Evolutionary conservation across 1,140 invertebrate genomes (phyloP).

Genomic region (Diabrotica undecimpunctata): DNA sequence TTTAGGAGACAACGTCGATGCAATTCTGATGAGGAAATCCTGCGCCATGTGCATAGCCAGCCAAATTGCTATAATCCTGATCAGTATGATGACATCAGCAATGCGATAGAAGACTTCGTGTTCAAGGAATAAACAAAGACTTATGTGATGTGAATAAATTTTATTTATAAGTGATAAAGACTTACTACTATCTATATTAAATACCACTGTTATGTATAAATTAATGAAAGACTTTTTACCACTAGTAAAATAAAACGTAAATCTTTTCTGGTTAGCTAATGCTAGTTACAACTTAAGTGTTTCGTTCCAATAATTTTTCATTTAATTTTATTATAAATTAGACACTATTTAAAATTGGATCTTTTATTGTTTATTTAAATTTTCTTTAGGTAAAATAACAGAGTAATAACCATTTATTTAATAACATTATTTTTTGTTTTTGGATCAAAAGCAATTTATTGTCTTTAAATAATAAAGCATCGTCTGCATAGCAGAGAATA

Average conservation of each 20-base stretch:
- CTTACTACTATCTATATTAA: not conserved
- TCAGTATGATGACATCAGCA: constrained; percentile 22
- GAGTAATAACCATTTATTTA: no score
- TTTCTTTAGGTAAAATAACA: no score
- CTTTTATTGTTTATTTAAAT: no score
- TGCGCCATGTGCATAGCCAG: constrained; percentile 44
- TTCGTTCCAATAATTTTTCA: no score
- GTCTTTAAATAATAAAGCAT: no score
- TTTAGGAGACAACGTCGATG: constrained; percentile 46
- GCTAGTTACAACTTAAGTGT: no score
- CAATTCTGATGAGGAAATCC: constrained; percentile 45
- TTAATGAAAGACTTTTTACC: not conserved
- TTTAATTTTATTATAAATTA: no score
- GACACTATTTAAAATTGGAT: no score
- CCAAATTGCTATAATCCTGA: constrained; percentile 41
- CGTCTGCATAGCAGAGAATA: no score
- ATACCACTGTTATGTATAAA: not conserved
- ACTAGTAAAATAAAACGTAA: not conserved
- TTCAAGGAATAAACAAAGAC: not conserved
- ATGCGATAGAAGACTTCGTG: constrained; percentile 22
- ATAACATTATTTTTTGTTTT: no score
- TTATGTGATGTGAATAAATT: constrained; percentile 16
- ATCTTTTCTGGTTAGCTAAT: no score
- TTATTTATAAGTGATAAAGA: constrained; percentile 5
- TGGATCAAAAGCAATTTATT: no score